Base-by-base conservation (phyloP, 1,140 invertebrate species). In the Megathymus violae region DNA sequence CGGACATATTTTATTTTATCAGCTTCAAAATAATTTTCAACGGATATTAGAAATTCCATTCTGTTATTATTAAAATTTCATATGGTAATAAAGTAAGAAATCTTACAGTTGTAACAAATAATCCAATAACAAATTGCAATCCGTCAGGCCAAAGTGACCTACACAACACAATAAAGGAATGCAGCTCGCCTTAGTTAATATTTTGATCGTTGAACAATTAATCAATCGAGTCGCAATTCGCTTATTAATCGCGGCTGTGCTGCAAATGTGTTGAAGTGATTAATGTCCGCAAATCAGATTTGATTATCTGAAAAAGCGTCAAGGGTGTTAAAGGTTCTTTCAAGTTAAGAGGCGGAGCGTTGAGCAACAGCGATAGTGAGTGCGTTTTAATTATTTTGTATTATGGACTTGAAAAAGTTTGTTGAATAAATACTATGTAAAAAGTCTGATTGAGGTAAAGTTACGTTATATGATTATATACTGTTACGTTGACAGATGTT, bases 181-280 rank as follows among this genome's bases (percentile, higher is more conserved):
- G 59, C 51, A 10, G 50, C 41, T 25, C 46, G 22, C 19, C 19
- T 56, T 43, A 44, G 52, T 56, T 56, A 82, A 78, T 75, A 76
- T 85, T 82, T 79, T 81, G 78, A 79, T 80, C 71, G 58, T 67
- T 62, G 66, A 64, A 67, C 62, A 67, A 74, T 74, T 74, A 70
- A 74, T 74, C 71, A 74, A 64, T 40, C 36, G 25, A 65, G 38
- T 74, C 70, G 67, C 71, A 74, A 76, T 75, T 69, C 69, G 52
- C 62, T 70, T 69, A 69, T 71, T 69, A 77, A 78, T 81, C 75
- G 74, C 67, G 69, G 67, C 66, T 54, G 40, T 64, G 74, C 58
- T 27, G 77, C 71, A 73, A 86, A 86, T 82, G 82, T 80, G 81
- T 74, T 81, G 80, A 84, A 76, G 71, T 86, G 83, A 86, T 86